These are phyloP conservation scores for Euphysa ruthae DNA, from an alignment of 30 jellyfish, hydroid and myxozoan genomes.

Conservation along the genomic window DNA sequence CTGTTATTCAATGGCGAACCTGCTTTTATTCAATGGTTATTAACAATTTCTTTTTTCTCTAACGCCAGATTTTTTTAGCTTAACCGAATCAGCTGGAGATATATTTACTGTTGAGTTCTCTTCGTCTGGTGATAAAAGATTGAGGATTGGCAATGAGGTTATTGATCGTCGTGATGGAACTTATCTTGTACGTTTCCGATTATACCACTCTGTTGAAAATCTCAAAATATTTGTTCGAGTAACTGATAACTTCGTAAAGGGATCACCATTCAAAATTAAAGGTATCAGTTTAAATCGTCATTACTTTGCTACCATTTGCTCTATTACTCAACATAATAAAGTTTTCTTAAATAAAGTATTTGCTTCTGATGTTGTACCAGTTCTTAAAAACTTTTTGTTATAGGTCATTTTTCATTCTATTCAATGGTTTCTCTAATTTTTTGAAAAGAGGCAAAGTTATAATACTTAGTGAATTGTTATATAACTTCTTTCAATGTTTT, in stretches of 20 bases:
- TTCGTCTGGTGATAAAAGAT: not conserved
- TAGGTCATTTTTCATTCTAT: too few species aligned
- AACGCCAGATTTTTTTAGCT: too few species aligned
- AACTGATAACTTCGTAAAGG: slow-evolving; percentile 55
- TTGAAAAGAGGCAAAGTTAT: not conserved
- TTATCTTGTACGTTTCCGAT: slow-evolving; percentile 60
- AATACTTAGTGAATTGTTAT: not conserved
- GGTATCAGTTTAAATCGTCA: too few species aligned
- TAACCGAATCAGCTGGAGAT: slow-evolving; percentile 60
- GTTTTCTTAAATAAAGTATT: too few species aligned
- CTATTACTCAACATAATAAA: too few species aligned
- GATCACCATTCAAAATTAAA: slow-evolving; percentile 52
- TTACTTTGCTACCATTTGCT: too few species aligned
- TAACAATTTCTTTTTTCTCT: too few species aligned
- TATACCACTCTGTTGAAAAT: slow-evolving; percentile 34
- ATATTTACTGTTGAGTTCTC: slow-evolving; percentile 23
- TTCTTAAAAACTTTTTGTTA: too few species aligned
- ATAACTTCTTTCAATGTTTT: too few species aligned
- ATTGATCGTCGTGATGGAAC: slow-evolving; percentile 89
- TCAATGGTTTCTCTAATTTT: not conserved
- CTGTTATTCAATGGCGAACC: too few species aligned
- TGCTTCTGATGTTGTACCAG: too few species aligned
- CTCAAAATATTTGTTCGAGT: slow-evolving; percentile 32
- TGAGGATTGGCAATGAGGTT: slow-evolving; percentile 49
- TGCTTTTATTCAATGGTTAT: too few species aligned